phyloP scores from a whole-genome alignment of 2,113 vertebrate genomes.

The Sapajus apella region DNA sequence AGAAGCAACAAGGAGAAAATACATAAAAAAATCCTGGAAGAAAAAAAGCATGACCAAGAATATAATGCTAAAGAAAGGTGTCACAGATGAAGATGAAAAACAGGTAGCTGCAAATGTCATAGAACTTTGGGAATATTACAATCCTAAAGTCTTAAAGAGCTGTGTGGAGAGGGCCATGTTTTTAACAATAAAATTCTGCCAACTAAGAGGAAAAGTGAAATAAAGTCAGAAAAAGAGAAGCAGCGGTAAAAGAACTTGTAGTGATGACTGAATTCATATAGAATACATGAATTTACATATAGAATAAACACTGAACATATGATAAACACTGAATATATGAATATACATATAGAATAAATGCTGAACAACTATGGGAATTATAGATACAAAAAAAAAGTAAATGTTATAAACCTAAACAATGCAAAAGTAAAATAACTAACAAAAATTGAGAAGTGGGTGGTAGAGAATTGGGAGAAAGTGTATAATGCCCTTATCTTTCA shows the following conservation, averaged over 20 bases:
- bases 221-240: not conserved
- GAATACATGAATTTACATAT: not conserved
- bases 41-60: not conserved
- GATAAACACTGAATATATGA: no score
- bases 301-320: not conserved
- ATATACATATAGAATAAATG: not conserved
- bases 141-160: not conserved
- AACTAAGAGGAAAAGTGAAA: constrained; percentile 16
- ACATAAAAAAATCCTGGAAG: not conserved
- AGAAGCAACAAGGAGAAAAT: not conserved
- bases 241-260: not conserved
- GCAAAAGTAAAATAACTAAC: constrained; percentile 2
- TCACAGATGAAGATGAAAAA: not conserved
- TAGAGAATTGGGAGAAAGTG: not conserved
- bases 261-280: not conserved
- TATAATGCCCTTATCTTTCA: not conserved
- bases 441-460: not conserved
- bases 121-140: not conserved
- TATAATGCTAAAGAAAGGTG: not conserved
- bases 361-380: not conserved
- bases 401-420: not conserved
- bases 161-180: not conserved
- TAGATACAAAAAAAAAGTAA: not conserved
- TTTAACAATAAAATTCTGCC: constrained; percentile 21
- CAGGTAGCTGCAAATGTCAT: not conserved